phyloP scores from a whole-genome alignment of 2,797 vertebrate genomes.

The Sphaeramia orbicularis region DNA sequence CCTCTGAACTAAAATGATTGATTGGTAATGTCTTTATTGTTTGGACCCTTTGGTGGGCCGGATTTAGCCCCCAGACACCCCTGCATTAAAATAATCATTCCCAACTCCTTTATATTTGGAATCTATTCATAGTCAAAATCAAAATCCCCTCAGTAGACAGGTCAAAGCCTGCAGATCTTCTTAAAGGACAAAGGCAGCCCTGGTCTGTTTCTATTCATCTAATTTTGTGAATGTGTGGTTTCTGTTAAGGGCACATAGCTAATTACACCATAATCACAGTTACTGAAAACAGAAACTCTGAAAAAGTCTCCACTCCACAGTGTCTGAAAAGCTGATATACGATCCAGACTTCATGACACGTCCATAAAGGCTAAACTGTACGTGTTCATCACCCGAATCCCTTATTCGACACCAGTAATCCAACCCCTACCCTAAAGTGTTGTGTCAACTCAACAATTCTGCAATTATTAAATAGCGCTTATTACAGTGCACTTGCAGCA shows the following conservation, averaged over 20 bases:
- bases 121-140: not conserved
- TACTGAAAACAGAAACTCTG: conserved; percentile 10
- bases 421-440: conserved; percentile 10
- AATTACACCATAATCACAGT: conserved; percentile 57
- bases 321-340: not conserved
- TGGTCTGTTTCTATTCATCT: conserved; percentile 17
- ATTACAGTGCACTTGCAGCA: conserved; percentile 11
- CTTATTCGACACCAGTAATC: conserved; percentile 30
- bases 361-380: conserved; percentile 2
- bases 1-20: no score
- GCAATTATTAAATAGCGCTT: conserved; percentile 30
- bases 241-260: conserved; percentile 44
- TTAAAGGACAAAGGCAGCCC: conserved; percentile 25
- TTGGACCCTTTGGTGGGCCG: no score
- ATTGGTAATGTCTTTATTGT: no score
- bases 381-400: conserved; percentile 32
- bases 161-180: conserved; percentile 20
- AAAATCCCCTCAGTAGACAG: not conserved
- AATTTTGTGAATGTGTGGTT: conserved; percentile 22
- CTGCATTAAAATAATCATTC: no score
- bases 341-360: conserved; percentile 9
- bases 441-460: conserved; percentile 25
- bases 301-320: not conserved
- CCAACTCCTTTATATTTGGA: not conserved
- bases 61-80: no score